Evolutionary conservation across 30 jellyfish, hydroid and myxozoan genomes (phyloP), one percentile per base, ranked within the genome.

Genomic region (Catostylus mosaicus): DNA sequence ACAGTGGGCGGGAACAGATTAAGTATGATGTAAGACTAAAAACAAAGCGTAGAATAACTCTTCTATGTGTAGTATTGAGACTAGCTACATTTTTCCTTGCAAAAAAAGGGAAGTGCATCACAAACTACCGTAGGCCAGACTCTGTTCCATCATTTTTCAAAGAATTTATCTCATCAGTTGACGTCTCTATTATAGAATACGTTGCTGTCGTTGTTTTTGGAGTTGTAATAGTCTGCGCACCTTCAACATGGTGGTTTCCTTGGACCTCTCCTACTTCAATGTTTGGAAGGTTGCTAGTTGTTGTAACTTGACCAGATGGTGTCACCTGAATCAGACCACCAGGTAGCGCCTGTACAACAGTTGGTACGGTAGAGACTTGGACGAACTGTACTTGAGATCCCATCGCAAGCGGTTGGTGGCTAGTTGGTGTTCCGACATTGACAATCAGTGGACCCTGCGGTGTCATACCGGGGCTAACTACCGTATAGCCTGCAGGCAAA

Each of bases 341-440:
- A 12, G 96, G 96, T 11, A 87, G 47, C 20, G 92, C 97, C 51
- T 88, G 97, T 18, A 88, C 97, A 27, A 88, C 88, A 4, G 97
- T 72, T 12, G 96, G 96, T 11, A 78, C 92, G 12, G 88, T 85
- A 1, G 97, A 78, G 35, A 88, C 97, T 50, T 88, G 97, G 38
- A 88, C 90, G 8, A 75, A 67, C 86, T 88, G 97, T n/a, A 88
- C 87, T 48, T 88, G 88, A 14, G 97, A 66, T 0, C 90, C 93
- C 11, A 77, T 67, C 7, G 87, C 72, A 67, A 73, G 83, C 3
- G 88, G 81, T 47, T 85, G 84, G 54, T 75, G 88, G 35, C 78
- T 72, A 27, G 75, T 59, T 10, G 92, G 72, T 38, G 79, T 82
- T 34, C 85, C 96, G 37, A 86, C 96, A 54, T 86, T 86, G 10